These are phyloP conservation scores for Acanthis flammea DNA, from an alignment of 2,797 vertebrate genomes.

Conservation along the genomic window DNA sequence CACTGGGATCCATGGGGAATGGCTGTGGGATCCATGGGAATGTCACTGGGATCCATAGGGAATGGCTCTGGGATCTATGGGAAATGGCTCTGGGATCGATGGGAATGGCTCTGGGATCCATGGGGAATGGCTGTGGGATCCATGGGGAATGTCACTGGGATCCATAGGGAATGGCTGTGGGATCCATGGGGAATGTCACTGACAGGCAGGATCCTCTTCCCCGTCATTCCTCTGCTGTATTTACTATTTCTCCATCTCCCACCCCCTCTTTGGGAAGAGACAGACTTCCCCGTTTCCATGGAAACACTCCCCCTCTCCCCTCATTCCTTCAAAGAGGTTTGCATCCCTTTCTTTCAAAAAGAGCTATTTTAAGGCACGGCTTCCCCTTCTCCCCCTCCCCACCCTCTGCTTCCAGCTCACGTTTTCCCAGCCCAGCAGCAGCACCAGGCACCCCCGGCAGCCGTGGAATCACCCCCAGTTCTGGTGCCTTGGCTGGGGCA, in stretches of 20 bases:
- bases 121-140: no score
- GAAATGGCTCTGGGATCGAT: no score
- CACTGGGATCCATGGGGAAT: no score
- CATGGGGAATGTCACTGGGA: background rate
- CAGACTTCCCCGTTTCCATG: conserved; percentile 67
- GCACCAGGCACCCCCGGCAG: background rate
- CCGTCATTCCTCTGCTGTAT: conserved; percentile 38
- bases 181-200: background rate
- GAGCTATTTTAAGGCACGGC: conserved; percentile 71
- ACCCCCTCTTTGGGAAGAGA: conserved; percentile 54
- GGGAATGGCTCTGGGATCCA: no score
- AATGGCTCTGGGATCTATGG: no score
- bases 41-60: no score
- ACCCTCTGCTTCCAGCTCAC: background rate
- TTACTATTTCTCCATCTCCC: conserved; percentile 67
- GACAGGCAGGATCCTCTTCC: background rate
- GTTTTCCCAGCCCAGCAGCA: conserved; percentile 23
- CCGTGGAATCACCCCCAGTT: accelerated
- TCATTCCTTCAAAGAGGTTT: conserved; percentile 64
- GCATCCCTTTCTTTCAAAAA: conserved; percentile 64
- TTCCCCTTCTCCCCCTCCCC: conserved; percentile 54
- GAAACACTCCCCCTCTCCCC: conserved; percentile 63
- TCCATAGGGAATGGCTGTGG: background rate
- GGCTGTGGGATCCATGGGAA: no score
- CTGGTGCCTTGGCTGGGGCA: background rate